A percentile compares a stretch with the other conserved stretches of the same genome.
These are phyloP conservation scores for Molossus molossus DNA, from an alignment of 2,797 vertebrate genomes.

Conservation along the genomic window DNA sequence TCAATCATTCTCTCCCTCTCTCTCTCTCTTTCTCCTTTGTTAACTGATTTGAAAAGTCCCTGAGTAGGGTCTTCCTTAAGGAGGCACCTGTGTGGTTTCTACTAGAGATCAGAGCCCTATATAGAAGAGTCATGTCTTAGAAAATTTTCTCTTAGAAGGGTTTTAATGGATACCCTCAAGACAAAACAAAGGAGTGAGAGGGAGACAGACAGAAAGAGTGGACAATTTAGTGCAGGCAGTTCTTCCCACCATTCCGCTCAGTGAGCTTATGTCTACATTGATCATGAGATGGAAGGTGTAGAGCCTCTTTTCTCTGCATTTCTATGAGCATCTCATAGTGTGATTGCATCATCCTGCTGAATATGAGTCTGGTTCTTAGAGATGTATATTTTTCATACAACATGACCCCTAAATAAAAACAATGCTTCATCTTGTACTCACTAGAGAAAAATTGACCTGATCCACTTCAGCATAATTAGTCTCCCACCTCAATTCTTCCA, in stretches of 20 bases:
- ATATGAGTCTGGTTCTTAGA: background rate
- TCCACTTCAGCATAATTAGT: background rate
- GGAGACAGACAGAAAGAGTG: no score
- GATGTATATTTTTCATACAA: background rate
- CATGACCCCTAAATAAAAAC: background rate
- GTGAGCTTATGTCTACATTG: background rate
- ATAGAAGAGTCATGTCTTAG: no score
- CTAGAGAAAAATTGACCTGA: background rate
- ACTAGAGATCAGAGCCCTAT: no score
- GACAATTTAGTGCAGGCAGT: background rate
- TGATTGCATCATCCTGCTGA: background rate
- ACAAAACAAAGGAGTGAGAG: no score
- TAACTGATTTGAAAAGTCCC: no score
- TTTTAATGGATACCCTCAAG: no score
- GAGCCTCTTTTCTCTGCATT: background rate
- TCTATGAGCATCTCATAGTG: background rate
- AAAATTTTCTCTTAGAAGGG: no score
- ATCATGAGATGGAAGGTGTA: background rate
- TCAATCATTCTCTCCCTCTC: no score
- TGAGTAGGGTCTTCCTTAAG: no score
- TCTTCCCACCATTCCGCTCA: background rate
- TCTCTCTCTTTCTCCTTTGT: no score
- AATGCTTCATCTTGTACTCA: background rate
- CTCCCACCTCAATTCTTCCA: background rate
- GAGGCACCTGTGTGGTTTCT: no score